phyloP scores from a whole-genome alignment of 2,113 vertebrate species.

The Myiozetetes cayanensis region DNA sequence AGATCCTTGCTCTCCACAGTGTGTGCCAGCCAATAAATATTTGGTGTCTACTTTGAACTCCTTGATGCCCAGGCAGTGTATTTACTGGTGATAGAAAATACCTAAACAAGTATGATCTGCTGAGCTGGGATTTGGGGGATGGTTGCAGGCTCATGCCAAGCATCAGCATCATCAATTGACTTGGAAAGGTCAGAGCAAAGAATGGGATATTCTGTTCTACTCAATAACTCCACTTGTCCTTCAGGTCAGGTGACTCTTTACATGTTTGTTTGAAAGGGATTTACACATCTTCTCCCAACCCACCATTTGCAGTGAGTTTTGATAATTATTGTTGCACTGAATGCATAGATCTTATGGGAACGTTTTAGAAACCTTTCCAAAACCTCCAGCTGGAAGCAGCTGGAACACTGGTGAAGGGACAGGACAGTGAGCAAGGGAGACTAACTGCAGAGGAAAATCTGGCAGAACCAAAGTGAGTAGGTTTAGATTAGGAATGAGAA shows the following conservation, averaged over 20 bases:
- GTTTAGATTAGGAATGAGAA: not conserved
- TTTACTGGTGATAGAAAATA: not conserved
- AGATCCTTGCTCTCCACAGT: not conserved
- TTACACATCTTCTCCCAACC: not conserved
- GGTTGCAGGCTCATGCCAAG: not conserved
- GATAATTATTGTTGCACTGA: not conserved
- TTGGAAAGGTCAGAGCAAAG: not conserved
- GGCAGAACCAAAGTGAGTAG: not conserved
- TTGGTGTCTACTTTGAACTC: not conserved
- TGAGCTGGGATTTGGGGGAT: not conserved
- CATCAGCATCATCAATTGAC: accelerated
- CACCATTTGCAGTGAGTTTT: not conserved
- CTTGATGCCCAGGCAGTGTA: accelerated
- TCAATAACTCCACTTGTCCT: not conserved
- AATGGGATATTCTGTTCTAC: not conserved
- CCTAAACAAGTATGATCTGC: not conserved
- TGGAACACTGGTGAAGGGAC: not conserved
- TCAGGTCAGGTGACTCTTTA: not conserved
- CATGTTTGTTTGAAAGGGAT: not conserved
- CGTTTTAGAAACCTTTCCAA: not conserved
- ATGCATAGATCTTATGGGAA: not conserved
- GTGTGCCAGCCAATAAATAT: not conserved
- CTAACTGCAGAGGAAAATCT: not conserved
- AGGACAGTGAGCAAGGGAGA: accelerated
- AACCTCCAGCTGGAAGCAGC: not conserved